A percentile compares a stretch with the other conserved stretches of the same genome.
These are phyloP conservation scores for Periophthalmodon schlosseri DNA, from an alignment of 2,113 vertebrate genomes.

Conservation along the genomic window DNA sequence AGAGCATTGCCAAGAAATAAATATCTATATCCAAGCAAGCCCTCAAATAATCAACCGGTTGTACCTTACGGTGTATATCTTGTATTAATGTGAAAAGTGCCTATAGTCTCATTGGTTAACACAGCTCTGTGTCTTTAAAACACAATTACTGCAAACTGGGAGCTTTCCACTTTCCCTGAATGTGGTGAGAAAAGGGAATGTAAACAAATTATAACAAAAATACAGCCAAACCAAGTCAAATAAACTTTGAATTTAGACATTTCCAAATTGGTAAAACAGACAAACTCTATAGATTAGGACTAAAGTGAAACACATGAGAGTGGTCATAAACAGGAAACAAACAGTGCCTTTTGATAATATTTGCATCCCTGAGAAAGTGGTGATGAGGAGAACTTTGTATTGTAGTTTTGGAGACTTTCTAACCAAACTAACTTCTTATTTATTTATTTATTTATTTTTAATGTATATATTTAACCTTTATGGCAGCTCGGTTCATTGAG, in stretches of 20 bases:
- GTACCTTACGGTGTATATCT: not conserved
- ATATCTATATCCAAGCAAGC: too few species aligned
- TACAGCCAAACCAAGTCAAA: constrained; percentile 10
- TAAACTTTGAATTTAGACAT: constrained; percentile 3
- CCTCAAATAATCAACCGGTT: too few species aligned
- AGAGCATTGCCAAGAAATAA: too few species aligned
- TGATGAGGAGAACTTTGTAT: not conserved
- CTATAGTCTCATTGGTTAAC: not conserved
- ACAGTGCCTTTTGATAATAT: not conserved
- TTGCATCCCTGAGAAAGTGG: not conserved
- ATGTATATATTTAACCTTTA: too few species aligned
- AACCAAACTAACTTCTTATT: not conserved
- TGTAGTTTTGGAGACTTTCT: not conserved
- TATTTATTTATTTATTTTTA: too few species aligned
- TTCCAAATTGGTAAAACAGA: not conserved
- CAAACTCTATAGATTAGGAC: not conserved
- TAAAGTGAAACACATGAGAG: not conserved
- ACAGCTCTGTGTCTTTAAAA: constrained; percentile 26
- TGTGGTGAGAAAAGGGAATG: constrained; percentile 31
- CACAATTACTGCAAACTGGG: not conserved
- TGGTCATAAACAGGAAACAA: not conserved
- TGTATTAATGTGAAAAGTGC: not conserved
- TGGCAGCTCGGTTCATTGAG: too few species aligned
- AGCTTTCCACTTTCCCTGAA: constrained; percentile 17
- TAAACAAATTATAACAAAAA: constrained; percentile 44